Evolutionary conservation across 2,113 vertebrate genomes (phyloP).

Genomic region (Pelecanoides urinatrix): DNA sequence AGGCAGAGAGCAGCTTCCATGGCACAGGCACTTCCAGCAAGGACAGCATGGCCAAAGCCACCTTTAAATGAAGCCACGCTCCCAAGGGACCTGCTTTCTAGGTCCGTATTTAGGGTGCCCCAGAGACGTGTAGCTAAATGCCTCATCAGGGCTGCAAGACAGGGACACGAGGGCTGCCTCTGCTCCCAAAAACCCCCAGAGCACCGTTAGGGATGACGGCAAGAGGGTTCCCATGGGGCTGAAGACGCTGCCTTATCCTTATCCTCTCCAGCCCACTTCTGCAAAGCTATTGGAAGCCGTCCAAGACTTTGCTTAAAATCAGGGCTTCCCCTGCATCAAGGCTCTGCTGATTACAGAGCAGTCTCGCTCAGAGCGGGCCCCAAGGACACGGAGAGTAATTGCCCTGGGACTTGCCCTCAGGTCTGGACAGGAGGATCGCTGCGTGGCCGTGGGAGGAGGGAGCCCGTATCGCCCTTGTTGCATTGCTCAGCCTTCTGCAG

Average conservation of each 20-base stretch:
- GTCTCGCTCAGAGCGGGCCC: background rate
- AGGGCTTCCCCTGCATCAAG: background rate
- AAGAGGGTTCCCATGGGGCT: background rate
- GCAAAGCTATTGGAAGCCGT: background rate
- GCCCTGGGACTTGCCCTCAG: background rate
- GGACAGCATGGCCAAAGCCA: background rate
- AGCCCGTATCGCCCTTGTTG: background rate
- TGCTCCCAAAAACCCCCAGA: background rate
- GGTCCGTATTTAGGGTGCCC: background rate
- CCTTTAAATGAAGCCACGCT: background rate
- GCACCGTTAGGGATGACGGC: fast-evolving
- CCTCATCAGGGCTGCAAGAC: background rate
- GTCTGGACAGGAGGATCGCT: background rate
- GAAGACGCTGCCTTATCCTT: background rate
- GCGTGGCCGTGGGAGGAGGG: background rate
- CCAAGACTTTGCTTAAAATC: background rate
- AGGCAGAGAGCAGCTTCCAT: background rate
- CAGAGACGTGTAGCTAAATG: background rate
- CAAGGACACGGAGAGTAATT: background rate
- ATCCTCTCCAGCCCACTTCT: background rate
- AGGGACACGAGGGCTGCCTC: fast-evolving
- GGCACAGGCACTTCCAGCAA: background rate
- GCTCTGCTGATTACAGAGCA: background rate
- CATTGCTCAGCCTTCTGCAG: background rate
- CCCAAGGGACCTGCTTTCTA: background rate